Conservation (phyloP, 2,888 invertebrate genomes). For the Pterobdella sp. region DNA sequence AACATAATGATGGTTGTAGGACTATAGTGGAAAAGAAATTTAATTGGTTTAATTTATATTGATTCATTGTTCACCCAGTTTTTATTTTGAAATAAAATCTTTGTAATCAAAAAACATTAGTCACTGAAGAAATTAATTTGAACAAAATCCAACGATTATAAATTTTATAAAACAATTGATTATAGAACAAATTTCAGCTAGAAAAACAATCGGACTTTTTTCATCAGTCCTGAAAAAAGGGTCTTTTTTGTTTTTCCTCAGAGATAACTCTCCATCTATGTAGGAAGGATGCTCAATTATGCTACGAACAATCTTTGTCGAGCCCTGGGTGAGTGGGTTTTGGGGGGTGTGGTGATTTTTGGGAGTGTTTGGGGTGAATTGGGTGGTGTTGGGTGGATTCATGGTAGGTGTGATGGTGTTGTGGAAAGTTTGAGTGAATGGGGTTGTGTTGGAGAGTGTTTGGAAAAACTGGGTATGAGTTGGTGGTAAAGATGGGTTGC, state of each 20-base stretch:
- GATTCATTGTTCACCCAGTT: no score
- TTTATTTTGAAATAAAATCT: no score
- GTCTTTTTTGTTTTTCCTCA: constrained; percentile 46
- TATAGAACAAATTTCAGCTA: no score
- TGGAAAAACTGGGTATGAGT: no score
- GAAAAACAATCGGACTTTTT: constrained; percentile 40
- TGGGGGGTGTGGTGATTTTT: neutral
- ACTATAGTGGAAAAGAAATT: neutral
- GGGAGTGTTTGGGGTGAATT: neutral
- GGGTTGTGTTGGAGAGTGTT: neutral
- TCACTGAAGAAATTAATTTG: no score
- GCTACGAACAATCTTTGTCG: constrained; percentile 28
- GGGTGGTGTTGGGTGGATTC: neutral
- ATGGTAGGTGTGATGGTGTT: neutral
- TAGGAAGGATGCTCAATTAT: constrained; percentile 55
- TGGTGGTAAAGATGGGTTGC: no score
- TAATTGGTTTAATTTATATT: no score
- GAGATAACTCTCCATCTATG: constrained; percentile 50
- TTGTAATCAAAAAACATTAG: no score
- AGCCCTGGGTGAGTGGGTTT: constrained; percentile 17
- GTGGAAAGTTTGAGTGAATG: neutral
- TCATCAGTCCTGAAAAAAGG: constrained; percentile 51
- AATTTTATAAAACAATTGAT: no score
- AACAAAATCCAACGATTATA: no score
- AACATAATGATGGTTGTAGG: neutral